These are phyloP conservation scores for Lepilemur ruficaudatus DNA, from an alignment of 2,797 vertebrate species.

Conservation along the genomic window DNA sequence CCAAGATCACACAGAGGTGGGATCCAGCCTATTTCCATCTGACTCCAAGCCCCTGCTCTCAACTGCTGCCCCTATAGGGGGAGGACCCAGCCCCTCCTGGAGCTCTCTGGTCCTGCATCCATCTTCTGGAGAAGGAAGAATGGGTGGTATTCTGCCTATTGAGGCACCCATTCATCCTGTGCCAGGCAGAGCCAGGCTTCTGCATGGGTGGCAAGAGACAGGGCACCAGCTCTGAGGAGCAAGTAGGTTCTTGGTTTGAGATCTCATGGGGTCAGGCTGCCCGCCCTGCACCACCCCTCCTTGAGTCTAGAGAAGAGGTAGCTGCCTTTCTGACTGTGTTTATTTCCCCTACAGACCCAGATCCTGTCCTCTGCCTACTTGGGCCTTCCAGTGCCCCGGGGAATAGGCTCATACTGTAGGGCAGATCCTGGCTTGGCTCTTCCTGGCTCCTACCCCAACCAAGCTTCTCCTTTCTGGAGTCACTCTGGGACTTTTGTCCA, in stretches of 20 bases:
- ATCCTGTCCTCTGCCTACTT: not conserved
- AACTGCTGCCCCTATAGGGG: not conserved
- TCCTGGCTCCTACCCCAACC: not conserved
- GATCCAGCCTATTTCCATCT: not conserved
- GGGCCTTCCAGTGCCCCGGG: not conserved
- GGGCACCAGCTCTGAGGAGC: not conserved
- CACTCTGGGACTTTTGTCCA: not conserved
- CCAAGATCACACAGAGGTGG: not conserved
- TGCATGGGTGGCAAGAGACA: not conserved
- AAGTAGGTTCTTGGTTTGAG: not conserved
- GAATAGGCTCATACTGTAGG: not conserved
- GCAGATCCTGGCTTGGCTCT: not conserved
- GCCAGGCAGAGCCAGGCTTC: slow-evolving; percentile 1
- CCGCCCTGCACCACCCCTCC: not conserved
- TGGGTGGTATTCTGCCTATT: not conserved
- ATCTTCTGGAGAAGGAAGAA: not conserved
- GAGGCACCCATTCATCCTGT: not conserved
- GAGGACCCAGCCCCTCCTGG: not conserved
- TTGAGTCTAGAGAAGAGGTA: not conserved
- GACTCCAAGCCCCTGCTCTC: not conserved
- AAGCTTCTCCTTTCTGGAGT: not conserved
- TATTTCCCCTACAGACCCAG: not conserved
- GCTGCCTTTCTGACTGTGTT: not conserved
- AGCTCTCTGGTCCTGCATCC: not conserved
- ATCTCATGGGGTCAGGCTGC: not conserved